Percentiles rank a stretch among this genome's conserved stretches.
These are phyloP conservation scores for Brachypodius melanocephalos DNA, from an alignment of 2,113 vertebrate species.

Conservation along the genomic window DNA sequence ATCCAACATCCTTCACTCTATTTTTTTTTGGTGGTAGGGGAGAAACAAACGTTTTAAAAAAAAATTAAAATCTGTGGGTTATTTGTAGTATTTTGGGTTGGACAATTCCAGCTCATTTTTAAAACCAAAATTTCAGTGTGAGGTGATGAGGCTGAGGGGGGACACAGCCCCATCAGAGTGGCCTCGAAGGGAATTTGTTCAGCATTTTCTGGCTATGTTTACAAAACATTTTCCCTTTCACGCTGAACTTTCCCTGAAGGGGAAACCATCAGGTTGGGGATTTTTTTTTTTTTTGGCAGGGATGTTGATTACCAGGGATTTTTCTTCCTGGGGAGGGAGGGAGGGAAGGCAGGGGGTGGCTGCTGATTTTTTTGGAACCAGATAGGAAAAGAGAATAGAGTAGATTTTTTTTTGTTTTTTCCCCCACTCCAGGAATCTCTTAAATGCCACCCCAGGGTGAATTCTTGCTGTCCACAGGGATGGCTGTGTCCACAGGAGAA, in stretches of 20 bases:
- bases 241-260: neutral
- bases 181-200: neutral
- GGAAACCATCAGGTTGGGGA: neutral
- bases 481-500: neutral
- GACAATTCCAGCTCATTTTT: conserved; percentile 33
- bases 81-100: conserved; percentile 69
- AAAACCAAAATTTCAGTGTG: conserved; percentile 57
- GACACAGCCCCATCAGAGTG: neutral
- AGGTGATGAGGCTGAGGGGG: conserved; percentile 22
- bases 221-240: conserved; percentile 31
- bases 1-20: conserved; percentile 59
- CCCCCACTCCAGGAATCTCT: neutral
- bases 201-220: conserved; percentile 17
- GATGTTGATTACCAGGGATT: neutral
- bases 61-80: conserved; percentile 21
- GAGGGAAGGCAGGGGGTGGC: neutral
- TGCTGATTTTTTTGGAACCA: conserved; percentile 17
- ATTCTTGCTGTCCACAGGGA: neutral
- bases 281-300: neutral
- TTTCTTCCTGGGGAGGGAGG: neutral
- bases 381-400: neutral
- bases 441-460: neutral
- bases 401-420: neutral
- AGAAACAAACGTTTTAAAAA: conserved; percentile 46
- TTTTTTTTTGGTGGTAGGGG: conserved; percentile 62